Evolutionary conservation across 1,140 invertebrate genomes (phyloP).

Genomic region (Ptiloglossa arizonensis): DNA sequence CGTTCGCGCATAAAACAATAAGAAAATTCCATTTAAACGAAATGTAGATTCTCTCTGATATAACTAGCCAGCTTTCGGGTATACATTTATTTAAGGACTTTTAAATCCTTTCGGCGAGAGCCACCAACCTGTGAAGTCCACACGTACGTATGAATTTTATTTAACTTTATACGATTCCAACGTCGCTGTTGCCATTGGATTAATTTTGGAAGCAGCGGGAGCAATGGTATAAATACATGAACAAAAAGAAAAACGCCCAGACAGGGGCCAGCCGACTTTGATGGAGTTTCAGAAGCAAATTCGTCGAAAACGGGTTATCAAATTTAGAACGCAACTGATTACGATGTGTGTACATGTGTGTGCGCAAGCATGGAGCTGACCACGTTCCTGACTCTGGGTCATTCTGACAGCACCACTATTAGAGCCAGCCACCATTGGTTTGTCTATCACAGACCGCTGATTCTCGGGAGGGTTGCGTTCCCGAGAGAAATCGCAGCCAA

Average conservation of each 20-base stretch:
- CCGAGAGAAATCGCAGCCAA: constrained; percentile 46
- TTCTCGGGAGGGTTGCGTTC: constrained; percentile 11
- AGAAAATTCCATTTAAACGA: no score
- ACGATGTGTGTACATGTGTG: background rate
- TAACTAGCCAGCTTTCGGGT: no score
- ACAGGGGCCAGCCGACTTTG: background rate
- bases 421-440: constrained; percentile 24
- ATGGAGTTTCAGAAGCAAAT: background rate
- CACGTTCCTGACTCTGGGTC: constrained; percentile 13
- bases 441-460: constrained; percentile 44
- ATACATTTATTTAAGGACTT: no score
- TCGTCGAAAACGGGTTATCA: background rate
- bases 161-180: background rate
- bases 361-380: background rate
- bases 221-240: background rate
- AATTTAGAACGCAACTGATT: constrained; percentile 1
- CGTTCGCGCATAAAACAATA: no score
- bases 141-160: background rate
- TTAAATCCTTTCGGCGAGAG: background rate
- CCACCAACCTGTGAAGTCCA: no score
- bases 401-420: constrained; percentile 29
- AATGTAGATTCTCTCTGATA: no score
- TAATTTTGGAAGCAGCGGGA: background rate
- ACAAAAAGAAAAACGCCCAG: background rate
- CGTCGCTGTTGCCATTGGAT: background rate